A percentile compares a stretch with the other conserved stretches of the same genome.
Conservation (phyloP, 2,797 vertebrate species). For the Anas georgica region DNA sequence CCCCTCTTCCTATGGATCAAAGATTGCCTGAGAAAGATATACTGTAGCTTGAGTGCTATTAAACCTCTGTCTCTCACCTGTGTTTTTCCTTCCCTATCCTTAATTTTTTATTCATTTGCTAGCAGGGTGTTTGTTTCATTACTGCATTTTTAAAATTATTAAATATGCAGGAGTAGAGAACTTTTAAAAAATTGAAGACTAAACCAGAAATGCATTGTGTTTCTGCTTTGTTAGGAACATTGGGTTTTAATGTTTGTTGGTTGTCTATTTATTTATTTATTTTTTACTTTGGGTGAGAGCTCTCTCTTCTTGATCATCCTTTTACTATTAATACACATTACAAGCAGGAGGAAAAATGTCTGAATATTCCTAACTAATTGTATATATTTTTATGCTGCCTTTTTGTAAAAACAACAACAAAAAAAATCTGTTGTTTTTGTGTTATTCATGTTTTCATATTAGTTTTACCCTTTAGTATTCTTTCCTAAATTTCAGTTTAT, state of each 20-base stretch:
- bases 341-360: not conserved
- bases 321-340: not conserved
- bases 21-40: not conserved
- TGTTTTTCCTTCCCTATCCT: not conserved
- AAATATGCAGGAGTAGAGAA: not conserved
- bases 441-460: not conserved
- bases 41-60: not conserved
- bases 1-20: not conserved
- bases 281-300: not conserved
- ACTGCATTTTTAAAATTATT: not conserved
- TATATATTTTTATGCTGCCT: not conserved
- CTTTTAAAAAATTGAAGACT: not conserved
- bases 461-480: not conserved
- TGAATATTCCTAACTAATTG: not conserved
- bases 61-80: not conserved
- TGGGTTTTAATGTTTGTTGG: not conserved
- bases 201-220: not conserved
- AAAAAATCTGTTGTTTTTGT: not conserved
- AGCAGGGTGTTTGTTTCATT: not conserved
- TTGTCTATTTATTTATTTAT: not conserved
- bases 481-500: not conserved
- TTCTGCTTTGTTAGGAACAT: not conserved
- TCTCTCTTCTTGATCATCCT: not conserved
- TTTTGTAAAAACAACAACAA: not conserved
- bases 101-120: not conserved